Evolutionary conservation across 2,888 invertebrate genomes (phyloP), one percentile per base, ranked within the genome.

Genomic region (Oligia fasciuncula): DNA sequence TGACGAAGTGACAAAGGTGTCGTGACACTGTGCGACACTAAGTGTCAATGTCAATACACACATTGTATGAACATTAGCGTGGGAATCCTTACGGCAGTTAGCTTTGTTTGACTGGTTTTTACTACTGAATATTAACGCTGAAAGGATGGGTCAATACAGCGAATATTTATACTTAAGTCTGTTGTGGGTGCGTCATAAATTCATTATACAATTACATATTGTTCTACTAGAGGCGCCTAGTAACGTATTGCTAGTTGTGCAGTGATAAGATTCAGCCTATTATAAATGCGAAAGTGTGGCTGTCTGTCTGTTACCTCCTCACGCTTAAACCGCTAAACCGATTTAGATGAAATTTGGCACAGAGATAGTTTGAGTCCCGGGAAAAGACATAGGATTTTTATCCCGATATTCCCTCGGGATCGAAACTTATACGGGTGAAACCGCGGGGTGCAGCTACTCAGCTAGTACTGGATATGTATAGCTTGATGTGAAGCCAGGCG

Each of bases 1-100:
- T 74, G 72, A 81, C 86, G 79, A 88, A 85, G 85, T 87, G 89
- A 88, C 91, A 91, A 92, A 90, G 88, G 85, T 89, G 89, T 85
- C 93, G 93, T 93, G 93, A 93, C 92, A 87, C 78, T 83, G 82
- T 74, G 70, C 80, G 73, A 88, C 80, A 87, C 91, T 93, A 93
- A 94, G 89, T 84, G 86, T 81, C 66, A 77, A 81, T 82, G 86
- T 88, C 85, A 91, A 90, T 87, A 88, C 73, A 75, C 83, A 89
- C 82, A 90, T 91, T 91, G 92, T 92, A 81, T 86, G 87, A 66
- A 86, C 86, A 90, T 90, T 90, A 88, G 81, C 93, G 94, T 94
- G 94, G 92, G 94, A 94, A 88, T 82, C 81, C 74, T 74, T 77
- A 76, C 73, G 40, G 68, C 81, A 84, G 88, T 86, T 81, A 73